phyloP scores from a whole-genome alignment of 2,888 invertebrate genomes.

The Agrilus biguttatus region DNA sequence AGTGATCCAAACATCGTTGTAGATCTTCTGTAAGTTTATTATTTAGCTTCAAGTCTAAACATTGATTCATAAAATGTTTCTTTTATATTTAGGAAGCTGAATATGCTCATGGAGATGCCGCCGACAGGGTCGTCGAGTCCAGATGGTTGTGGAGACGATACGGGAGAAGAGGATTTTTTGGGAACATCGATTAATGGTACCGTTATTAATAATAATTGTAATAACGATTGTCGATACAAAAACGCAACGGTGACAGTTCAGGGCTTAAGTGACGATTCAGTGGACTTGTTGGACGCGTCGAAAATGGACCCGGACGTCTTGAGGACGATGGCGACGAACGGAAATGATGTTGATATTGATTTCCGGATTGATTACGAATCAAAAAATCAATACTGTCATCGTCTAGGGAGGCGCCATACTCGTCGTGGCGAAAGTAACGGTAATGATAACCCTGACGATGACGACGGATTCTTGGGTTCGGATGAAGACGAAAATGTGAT shows the following conservation, averaged over 20 bases:
- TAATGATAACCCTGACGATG: conserved; percentile 2
- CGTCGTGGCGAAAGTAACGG: not conserved
- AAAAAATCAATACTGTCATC: not conserved
- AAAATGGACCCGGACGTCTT: conserved; percentile 18
- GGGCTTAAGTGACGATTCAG: conserved; percentile 9
- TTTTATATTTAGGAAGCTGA: no score
- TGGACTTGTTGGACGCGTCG: conserved; percentile 8
- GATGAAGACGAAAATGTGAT: conserved; percentile 15
- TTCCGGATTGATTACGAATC: not conserved
- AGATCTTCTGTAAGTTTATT: conserved; percentile 46
- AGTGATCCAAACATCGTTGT: conserved; percentile 75
- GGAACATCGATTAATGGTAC: conserved; percentile 16
- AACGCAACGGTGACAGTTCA: conserved; percentile 8
- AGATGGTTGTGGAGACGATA: conserved; percentile 2
- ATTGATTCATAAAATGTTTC: no score
- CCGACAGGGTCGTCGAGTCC: conserved; percentile 7
- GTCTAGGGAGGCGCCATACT: not conserved
- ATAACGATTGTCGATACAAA: conserved; percentile 25
- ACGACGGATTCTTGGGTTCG: conserved; percentile 3
- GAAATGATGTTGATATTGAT: not conserved
- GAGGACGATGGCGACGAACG: conserved; percentile 25
- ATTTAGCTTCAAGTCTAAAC: not conserved
- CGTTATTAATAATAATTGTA: conserved; percentile 13
- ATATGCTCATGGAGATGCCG: conserved; percentile 5
- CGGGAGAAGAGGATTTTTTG: conserved; percentile 13